Conservation (phyloP, 92 coral and sea anemone species). For the Siderastrea siderea region DNA sequence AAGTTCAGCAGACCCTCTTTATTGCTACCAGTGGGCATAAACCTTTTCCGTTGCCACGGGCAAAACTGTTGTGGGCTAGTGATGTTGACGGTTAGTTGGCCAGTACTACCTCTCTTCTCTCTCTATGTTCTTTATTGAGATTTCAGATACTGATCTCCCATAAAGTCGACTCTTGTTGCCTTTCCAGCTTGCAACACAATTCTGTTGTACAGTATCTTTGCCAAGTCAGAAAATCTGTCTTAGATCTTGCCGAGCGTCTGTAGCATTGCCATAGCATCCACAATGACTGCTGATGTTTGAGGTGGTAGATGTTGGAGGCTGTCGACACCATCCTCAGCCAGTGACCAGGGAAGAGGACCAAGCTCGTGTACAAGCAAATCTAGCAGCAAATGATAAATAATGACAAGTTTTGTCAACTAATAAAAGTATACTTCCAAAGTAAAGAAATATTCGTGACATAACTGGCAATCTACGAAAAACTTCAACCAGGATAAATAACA, state of each 20-base stretch:
- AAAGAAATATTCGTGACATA: not conserved
- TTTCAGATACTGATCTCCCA: conserved; percentile 32
- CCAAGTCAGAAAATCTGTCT: no score
- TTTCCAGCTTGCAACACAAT: no score
- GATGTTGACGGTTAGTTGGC: no score
- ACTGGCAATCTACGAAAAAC: not conserved
- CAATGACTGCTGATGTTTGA: conserved; percentile 19
- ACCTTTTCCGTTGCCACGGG: conserved; percentile 47
- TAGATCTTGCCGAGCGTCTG: not conserved
- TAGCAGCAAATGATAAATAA: no score
- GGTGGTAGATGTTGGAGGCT: no score
- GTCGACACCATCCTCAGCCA: not conserved
- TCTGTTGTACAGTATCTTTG: not conserved
- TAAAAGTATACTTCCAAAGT: no score
- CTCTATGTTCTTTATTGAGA: conserved; percentile 40
- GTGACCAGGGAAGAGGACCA: not conserved
- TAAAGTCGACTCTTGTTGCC: no score
- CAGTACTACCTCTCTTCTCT: no score
- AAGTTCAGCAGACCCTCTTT: conserved; percentile 40
- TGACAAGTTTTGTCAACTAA: no score
- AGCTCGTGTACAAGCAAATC: no score
- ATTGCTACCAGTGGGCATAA: conserved; percentile 41
- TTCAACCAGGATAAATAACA: not conserved
- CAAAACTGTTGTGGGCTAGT: no score
- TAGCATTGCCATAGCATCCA: not conserved